These are phyloP conservation scores for Chaenogobius annularis DNA, from an alignment of 2,113 vertebrate species.

Conservation along the genomic window DNA sequence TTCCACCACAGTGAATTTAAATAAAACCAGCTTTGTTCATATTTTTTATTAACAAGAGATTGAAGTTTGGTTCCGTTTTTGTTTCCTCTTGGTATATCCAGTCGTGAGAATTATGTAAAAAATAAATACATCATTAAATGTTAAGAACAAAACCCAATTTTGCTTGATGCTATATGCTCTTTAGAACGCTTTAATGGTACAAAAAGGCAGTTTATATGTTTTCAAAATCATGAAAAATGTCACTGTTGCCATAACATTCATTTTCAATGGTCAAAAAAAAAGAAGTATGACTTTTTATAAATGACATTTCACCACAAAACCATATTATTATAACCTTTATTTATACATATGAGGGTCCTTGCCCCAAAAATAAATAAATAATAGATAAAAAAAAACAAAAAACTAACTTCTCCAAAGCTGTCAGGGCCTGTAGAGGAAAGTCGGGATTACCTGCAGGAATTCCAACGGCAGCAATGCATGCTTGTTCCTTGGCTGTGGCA, in stretches of 20 bases:
- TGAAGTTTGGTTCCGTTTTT: no score
- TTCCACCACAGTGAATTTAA: no score
- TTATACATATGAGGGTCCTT: background rate
- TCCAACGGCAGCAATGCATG: slow-evolving; percentile 45
- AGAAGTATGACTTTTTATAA: no score
- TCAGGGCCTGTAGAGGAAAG: slow-evolving; percentile 36
- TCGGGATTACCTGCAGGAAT: slow-evolving; percentile 42
- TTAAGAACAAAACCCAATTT: no score
- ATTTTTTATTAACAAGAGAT: no score
- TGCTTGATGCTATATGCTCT: no score
- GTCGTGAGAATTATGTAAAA: no score
- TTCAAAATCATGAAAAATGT: background rate
- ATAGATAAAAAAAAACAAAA: slow-evolving; percentile 33
- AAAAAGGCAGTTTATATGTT: background rate
- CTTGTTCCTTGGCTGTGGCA: slow-evolving; percentile 34
- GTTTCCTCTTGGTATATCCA: no score
- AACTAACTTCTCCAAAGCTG: slow-evolving; percentile 47
- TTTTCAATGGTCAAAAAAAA: background rate
- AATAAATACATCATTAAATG: no score
- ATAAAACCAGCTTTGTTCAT: no score
- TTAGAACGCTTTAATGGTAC: no score
- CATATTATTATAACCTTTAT: background rate
- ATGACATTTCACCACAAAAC: background rate
- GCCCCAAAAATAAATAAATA: slow-evolving; percentile 6
- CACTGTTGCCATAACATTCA: background rate